Base-by-base conservation (phyloP, 2,113 vertebrate genomes). In the Montifringilla adamsi region DNA sequence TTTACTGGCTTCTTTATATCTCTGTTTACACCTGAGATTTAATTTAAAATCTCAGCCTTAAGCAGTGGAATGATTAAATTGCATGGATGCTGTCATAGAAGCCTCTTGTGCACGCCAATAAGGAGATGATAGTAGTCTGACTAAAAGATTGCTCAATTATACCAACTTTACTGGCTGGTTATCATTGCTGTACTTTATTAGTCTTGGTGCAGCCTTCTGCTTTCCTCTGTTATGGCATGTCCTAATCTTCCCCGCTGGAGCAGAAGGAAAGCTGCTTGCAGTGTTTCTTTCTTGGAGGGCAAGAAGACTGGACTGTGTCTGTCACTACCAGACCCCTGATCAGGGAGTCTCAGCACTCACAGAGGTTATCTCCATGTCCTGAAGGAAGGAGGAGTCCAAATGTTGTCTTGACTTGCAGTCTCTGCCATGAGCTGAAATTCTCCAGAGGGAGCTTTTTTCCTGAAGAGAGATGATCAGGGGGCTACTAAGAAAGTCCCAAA, bases 291-390 rank as follows among this genome's bases (percentile, higher is more conserved):
- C 1, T 2, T 28, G 35, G 12, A 52, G 39, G 50, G 19, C 30
- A 55, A 24, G 66, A 41, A 18, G 17, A 21, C 30, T 9, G 9
- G 35, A 13, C 70, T 72, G 12, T 64, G 44, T n/a, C 39, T 5
- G 0, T 53, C 19, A 1, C 12, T 43, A 35, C 22, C n/a, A 28
- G 39, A 84, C 21, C 19, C 24, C 23, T 52, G 14, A 11, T 47
- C 5, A 19, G 41, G 23, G 33, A 56, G 15, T n/a, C 15, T 43
- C 20, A 20, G 4, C 27, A 9, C 43, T 56, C 4, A 0, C 1
- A 6, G 26, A n/a, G 10, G 2, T 60, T 77, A 5, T 30, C 24
- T 58, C 39, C 24, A 13, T 72, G 8, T 23, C 3, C 21, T 39
- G 41, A 41, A 59, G 41, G 28, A 80, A 77, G 18, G 43, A 23